Percentiles rank a stretch among this genome's conserved stretches.
phyloP scores from a whole-genome alignment of 2,797 vertebrate genomes.

The Danio choprae region DNA sequence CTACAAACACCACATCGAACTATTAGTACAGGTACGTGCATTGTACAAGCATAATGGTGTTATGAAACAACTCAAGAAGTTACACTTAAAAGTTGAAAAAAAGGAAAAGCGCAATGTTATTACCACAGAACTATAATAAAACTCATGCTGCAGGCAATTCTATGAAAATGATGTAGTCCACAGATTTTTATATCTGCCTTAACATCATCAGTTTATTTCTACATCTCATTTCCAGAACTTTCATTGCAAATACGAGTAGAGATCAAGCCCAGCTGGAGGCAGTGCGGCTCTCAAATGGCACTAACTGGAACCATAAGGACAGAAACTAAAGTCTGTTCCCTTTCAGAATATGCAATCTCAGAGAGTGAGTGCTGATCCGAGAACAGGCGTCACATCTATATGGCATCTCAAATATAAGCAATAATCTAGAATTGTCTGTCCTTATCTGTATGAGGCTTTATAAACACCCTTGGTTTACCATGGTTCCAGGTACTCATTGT shows the following conservation, averaged over 20 bases:
- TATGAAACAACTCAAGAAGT: conserved; percentile 3
- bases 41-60: neutral
- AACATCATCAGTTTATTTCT: conserved; percentile 50
- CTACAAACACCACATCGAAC: neutral
- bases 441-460: neutral
- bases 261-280: conserved; percentile 72
- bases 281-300: conserved; percentile 64
- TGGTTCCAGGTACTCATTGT: neutral
- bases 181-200: conserved; percentile 37
- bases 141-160: conserved; percentile 21
- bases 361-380: neutral
- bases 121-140: neutral
- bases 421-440: neutral
- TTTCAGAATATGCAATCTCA: neutral
- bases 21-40: conserved; percentile 1
- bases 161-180: conserved; percentile 36
- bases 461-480: neutral
- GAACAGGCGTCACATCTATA: neutral
- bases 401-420: neutral
- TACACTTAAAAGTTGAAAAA: conserved; percentile 1
- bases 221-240: conserved; percentile 56
- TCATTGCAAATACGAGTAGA: conserved; percentile 67
- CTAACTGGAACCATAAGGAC: conserved; percentile 61
- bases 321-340: conserved; percentile 38
- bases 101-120: neutral